Evolutionary conservation across 2,888 invertebrate species (phyloP), one percentile per base, ranked within the genome.

Genomic region (Harpalus rubripes): DNA sequence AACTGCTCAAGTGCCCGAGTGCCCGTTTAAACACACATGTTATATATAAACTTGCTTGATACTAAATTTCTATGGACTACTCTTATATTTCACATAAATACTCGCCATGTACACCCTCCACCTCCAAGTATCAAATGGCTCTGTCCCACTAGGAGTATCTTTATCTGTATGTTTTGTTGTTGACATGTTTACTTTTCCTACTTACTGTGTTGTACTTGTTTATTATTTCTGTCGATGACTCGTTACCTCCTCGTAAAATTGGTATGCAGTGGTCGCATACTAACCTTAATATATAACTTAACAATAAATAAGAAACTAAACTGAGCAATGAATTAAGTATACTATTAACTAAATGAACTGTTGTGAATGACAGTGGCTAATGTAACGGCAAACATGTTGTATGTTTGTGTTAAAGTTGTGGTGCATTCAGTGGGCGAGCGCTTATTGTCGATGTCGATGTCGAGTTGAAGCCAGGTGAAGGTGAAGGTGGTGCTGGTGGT

Each of bases 61-160:
- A 59, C 59, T 58, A 74, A 56, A 83, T 83, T 59, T 83, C 83
- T 83, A 83, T 83, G 58, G 83, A 83, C 83, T 83, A 83, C 83
- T 83, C 61, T 61, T 83, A 83, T 83, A 83, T 83, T 83, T 82
- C 82, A 82, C 83, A 83, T 76, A 8, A 83, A 76, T 83, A 84
- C 89, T 89, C 90, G 88, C 87, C 90, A 90, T 89, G 90, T 90
- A 89, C 89, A 85, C 86, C 91, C 91, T 91, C 92, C 91, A 91
- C 92, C 92, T 92, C 92, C 92, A 92, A 92, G 92, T 92, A 92
- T 92, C 92, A 92, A 92, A 92, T 91, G 91, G 92, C 92, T 92
- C 92, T 91, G 91, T 92, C 92, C 91, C 91, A 90, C 90, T 91
- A 91, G 91, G 91, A 91, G 90, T 91, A 91, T 91, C 90, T 90